Percentiles rank a stretch among this genome's conserved stretches.
Conservation (phyloP, 2,113 vertebrate genomes). For the Uropsilus gracilis region DNA sequence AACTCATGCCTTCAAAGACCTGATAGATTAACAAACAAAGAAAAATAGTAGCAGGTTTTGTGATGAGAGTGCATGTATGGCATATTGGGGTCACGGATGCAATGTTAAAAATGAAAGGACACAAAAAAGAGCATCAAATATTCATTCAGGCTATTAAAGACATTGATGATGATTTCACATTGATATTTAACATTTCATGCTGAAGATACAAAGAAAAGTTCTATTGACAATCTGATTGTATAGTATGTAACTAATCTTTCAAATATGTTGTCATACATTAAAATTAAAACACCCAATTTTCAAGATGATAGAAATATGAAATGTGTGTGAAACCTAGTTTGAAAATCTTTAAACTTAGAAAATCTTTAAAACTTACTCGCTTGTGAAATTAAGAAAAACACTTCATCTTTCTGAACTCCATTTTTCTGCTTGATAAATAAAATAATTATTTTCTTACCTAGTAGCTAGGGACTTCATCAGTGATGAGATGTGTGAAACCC, state of each 20-base stretch:
- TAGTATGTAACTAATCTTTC: background rate
- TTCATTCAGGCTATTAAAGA: background rate
- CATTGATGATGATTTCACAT: background rate
- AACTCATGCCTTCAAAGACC: background rate
- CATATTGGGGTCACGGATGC: background rate
- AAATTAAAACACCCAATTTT: background rate
- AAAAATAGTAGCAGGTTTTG: background rate
- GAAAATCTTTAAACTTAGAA: background rate
- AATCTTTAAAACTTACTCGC: background rate
- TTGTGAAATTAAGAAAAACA: background rate
- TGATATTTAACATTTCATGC: background rate
- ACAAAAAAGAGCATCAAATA: background rate
- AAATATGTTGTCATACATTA: background rate
- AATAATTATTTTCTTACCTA: background rate
- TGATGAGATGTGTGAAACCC: background rate
- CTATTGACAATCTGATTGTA: background rate
- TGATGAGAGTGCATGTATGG: background rate
- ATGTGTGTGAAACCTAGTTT: background rate
- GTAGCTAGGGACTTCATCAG: background rate
- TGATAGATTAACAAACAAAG: background rate
- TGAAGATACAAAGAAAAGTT: background rate
- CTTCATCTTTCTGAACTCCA: background rate
- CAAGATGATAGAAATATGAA: background rate
- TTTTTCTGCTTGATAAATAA: background rate
- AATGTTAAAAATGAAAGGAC: background rate